phyloP scores from a whole-genome alignment of 2,113 vertebrate genomes.

The Myxocyprinus asiaticus region DNA sequence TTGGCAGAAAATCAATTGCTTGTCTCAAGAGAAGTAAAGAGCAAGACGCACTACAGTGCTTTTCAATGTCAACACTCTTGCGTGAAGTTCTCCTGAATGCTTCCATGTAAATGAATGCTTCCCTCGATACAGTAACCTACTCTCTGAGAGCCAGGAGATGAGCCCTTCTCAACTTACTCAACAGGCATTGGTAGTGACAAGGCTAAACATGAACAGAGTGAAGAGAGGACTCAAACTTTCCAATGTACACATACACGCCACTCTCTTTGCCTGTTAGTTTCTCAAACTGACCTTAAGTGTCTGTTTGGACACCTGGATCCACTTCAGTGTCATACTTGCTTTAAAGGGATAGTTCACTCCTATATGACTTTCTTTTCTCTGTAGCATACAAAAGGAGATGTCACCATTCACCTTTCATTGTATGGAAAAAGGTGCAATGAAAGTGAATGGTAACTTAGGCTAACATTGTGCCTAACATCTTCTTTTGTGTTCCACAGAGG shows the following conservation, averaged over 20 bases:
- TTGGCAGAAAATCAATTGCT: background rate
- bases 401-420: too few species aligned
- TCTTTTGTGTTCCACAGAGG: too few species aligned
- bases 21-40: background rate
- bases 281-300: background rate
- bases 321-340: background rate
- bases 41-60: background rate
- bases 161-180: background rate
- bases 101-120: background rate
- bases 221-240: background rate
- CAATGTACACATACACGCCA: background rate
- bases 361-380: too few species aligned
- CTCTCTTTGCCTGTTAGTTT: background rate
- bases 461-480: too few species aligned
- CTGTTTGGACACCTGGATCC: constrained; percentile 3
- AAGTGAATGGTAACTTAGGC: too few species aligned
- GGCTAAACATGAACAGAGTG: background rate
- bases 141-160: background rate
- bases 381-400: too few species aligned
- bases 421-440: too few species aligned
- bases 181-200: background rate
- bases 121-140: background rate
- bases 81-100: background rate
- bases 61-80: background rate
- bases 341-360: too few species aligned